Base-by-base conservation (phyloP, 2,797 vertebrate species). In the Danionella dracula region DNA sequence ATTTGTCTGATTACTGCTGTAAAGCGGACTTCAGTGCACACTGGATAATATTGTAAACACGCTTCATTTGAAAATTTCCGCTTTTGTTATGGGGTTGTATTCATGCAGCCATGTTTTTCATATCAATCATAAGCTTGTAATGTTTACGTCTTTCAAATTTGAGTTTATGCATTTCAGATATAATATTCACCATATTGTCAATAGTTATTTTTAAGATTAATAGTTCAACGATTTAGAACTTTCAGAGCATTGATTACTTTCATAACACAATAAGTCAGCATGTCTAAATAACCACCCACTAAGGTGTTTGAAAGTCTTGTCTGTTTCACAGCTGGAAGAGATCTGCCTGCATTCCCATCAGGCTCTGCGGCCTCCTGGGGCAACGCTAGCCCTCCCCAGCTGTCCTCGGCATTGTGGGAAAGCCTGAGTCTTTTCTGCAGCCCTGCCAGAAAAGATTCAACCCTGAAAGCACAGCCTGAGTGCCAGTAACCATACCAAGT, bases 351-450 rank as follows among this genome's bases (percentile, higher is more conserved):
- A 72, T 75, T 77, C 70, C 73, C 76, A 72, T 50, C 65, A 72
- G 72, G 58, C 62, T 31, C 23, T 59, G 68, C 41, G 32, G 42
- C 41, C 69, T 65, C 53, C 46, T 50, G 76, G 59, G 73, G 73
- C 63, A 70, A 4, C 35, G 32, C 55, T 72, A 64, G 69, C 69
- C 76, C 70, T 73, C 63, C 76, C 68, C 76, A 78, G 73, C 76
- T 78, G 76, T 78, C 70, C 70, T 54, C 59, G 1, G 73, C 64
- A 73, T 75, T 75, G 76, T 78, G 73, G 73, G 76, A 78, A 78
- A 73, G 67, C 67, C 51, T 62, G 55, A 66, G 70, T 44, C 67
- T 68, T 60, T 57, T 78, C 60, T 63, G 58, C 59, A 73, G 56
- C 63, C 23, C 16, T 71, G 76, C 76, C 73, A 78, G 66, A 72